Conservation (phyloP, 2,888 invertebrate species). For the Lobophora halterata region DNA sequence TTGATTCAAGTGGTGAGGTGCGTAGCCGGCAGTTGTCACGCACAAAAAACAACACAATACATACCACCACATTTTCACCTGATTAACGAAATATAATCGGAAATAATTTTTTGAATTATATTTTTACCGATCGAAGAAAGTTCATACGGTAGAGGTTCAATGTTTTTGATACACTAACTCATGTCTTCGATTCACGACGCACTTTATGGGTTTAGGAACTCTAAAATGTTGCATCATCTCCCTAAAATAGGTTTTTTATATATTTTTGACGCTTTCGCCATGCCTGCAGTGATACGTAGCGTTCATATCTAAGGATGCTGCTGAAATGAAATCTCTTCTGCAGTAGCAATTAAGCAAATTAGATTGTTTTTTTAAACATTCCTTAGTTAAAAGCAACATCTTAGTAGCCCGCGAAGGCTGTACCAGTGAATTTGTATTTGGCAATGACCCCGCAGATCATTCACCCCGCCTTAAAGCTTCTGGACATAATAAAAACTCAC, state of each 20-base stretch:
- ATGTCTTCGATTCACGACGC: slow-evolving; percentile 57
- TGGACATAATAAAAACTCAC: slow-evolving; percentile 15
- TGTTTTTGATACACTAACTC: slow-evolving; percentile 72
- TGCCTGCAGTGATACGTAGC: slow-evolving; percentile 4
- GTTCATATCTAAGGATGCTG: slow-evolving; percentile 7
- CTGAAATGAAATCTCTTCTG: slow-evolving; percentile 13
- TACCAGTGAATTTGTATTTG: slow-evolving; percentile 63
- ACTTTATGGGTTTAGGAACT: slow-evolving; percentile 55
- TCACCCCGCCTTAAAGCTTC: slow-evolving; percentile 45
- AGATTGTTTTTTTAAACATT: slow-evolving; percentile 28
- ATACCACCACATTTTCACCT: slow-evolving; percentile 45
- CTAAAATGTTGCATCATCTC: slow-evolving; percentile 58
- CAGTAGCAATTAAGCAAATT: slow-evolving; percentile 33
- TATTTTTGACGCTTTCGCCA: background rate
- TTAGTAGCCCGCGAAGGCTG: slow-evolving; percentile 60
- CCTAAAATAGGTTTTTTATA: slow-evolving; percentile 14
- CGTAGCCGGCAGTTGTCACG: slow-evolving; percentile 38
- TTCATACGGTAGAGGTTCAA: slow-evolving; percentile 54
- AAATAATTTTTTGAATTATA: background rate
- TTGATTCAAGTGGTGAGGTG: slow-evolving; percentile 42
- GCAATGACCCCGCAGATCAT: slow-evolving; percentile 74
- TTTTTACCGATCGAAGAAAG: slow-evolving; percentile 37
- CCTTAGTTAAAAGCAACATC: slow-evolving; percentile 49
- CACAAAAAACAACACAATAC: slow-evolving; percentile 48
- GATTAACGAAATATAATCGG: slow-evolving; percentile 5